A percentile compares a stretch with the other conserved stretches of the same genome.
Conservation (phyloP, 2,888 invertebrate genomes). For the Leptopilina syphax region DNA sequence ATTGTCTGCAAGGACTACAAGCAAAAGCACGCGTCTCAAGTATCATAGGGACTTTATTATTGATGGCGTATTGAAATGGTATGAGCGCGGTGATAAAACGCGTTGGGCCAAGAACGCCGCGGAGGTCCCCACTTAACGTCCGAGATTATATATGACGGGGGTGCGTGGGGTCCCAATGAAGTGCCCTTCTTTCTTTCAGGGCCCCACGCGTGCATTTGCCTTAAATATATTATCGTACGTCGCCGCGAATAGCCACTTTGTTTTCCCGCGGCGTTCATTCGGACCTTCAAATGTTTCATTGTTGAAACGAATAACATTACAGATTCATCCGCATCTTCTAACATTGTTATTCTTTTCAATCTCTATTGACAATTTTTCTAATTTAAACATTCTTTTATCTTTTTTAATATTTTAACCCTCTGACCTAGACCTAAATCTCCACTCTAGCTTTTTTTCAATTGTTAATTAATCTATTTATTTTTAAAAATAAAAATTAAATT, state of each 20-base stretch:
- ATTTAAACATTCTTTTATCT: too few relatives aligned
- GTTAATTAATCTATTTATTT: too few relatives aligned
- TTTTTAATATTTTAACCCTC: too few relatives aligned
- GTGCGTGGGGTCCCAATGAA: conserved; percentile 51
- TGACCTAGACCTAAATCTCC: too few relatives aligned
- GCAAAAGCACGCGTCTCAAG: conserved; percentile 59
- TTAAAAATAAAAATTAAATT: too few relatives aligned
- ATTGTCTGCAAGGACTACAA: conserved; percentile 41
- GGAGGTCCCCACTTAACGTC: conserved; percentile 76
- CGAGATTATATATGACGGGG: conserved; percentile 70
- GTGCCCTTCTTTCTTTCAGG: conserved; percentile 66
- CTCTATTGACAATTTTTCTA: too few relatives aligned
- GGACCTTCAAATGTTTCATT: conserved; percentile 32
- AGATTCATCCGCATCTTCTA: too few relatives aligned
- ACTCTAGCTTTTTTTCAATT: too few relatives aligned
- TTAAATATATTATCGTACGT: conserved; percentile 66
- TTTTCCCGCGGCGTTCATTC: conserved; percentile 52
- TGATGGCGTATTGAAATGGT: conserved; percentile 76
- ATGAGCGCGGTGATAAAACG: conserved; percentile 76
- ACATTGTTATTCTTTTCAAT: too few relatives aligned
- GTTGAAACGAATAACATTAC: too few relatives aligned
- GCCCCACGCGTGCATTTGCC: conserved; percentile 60
- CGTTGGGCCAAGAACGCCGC: conserved; percentile 68
- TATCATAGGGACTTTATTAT: conserved; percentile 71
- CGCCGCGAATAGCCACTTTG: conserved; percentile 66